Evolutionary conservation across 2,888 invertebrate species (phyloP).

Genomic region (Amblyjoppa fuscipennis): DNA sequence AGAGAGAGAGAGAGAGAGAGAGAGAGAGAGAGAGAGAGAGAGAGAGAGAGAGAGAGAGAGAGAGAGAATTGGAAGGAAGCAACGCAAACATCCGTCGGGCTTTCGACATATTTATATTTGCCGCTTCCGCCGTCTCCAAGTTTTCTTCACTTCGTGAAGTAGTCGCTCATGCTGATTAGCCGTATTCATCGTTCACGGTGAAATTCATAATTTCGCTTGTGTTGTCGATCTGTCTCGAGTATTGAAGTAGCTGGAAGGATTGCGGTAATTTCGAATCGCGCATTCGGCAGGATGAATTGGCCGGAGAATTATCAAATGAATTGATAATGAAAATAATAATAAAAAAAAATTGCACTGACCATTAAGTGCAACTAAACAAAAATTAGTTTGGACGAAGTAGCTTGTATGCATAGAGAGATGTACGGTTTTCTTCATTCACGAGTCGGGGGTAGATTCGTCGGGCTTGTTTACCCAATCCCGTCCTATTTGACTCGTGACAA

Average conservation of each 20-base stretch:
- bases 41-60: slow-evolving; percentile 37
- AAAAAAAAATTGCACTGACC: too few species aligned
- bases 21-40: slow-evolving; percentile 34
- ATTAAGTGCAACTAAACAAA: not conserved
- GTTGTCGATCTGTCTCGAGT: slow-evolving; percentile 26
- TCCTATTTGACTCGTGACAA: too few species aligned
- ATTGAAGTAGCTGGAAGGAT: not conserved
- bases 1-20: slow-evolving; percentile 36
- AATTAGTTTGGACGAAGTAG: not conserved
- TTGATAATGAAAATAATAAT: not conserved
- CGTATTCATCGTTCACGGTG: slow-evolving; percentile 62
- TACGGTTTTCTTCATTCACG: too few species aligned
- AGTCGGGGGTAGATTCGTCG: too few species aligned
- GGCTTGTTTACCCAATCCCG: too few species aligned
- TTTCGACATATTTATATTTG: slow-evolving; percentile 74
- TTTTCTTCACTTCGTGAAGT: slow-evolving; percentile 25
- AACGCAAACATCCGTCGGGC: slow-evolving; percentile 58
- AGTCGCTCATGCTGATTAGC: slow-evolving; percentile 45
- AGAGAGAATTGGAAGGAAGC: slow-evolving; percentile 41
- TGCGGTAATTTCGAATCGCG: not conserved
- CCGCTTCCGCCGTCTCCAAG: slow-evolving; percentile 37
- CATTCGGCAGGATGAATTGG: not conserved
- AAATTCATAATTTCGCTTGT: slow-evolving; percentile 62
- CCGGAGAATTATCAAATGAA: not conserved
- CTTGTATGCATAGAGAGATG: too few species aligned